Evolutionary conservation across 2,888 invertebrate species (phyloP).

Genomic region (Dioctria linearis): DNA sequence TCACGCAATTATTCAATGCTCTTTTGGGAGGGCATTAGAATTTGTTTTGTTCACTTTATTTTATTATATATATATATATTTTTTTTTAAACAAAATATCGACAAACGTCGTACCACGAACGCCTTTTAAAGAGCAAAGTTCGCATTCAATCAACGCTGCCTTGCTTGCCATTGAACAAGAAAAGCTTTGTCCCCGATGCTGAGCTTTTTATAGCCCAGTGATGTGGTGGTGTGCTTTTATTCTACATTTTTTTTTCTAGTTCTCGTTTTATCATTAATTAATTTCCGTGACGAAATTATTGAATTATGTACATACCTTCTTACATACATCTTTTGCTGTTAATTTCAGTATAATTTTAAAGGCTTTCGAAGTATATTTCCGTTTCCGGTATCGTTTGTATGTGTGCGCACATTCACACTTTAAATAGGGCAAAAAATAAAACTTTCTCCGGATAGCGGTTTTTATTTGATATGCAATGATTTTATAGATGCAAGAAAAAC

Average conservation of each 20-base stretch:
- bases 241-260: neutral
- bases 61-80: too few relatives aligned
- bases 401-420: neutral
- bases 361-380: neutral
- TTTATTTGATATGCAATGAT: too few relatives aligned
- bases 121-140: slow-evolving; percentile 10
- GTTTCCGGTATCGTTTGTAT: neutral
- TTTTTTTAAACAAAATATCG: neutral
- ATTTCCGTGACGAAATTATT: neutral
- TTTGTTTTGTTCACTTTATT: neutral
- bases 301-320: neutral
- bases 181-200: neutral
- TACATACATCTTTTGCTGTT: neutral
- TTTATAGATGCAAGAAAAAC: neutral
- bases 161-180: neutral
- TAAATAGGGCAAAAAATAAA: neutral
- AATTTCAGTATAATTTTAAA: neutral
- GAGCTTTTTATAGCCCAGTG: neutral
- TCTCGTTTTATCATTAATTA: neutral
- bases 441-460: neutral
- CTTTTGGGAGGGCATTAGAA: neutral
- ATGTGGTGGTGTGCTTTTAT: neutral
- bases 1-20: neutral
- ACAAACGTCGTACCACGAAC: neutral
- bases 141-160: neutral